Evolutionary conservation across 2,113 vertebrate species (phyloP).

Genomic region (Naja naja): DNA sequence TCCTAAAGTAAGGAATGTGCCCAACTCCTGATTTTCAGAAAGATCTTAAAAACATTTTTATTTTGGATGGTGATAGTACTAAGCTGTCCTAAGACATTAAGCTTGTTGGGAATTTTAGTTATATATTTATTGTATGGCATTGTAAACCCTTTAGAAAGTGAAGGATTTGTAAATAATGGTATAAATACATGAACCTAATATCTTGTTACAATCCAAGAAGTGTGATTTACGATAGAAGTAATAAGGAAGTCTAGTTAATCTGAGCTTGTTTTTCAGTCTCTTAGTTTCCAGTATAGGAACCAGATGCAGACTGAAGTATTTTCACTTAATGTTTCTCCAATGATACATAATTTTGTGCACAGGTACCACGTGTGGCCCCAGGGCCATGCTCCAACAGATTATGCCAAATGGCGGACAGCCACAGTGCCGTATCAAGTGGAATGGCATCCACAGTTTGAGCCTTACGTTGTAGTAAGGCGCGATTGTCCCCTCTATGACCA

Average conservation of each 20-base stretch:
- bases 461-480: conserved; percentile 89
- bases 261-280: background rate
- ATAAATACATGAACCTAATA: background rate
- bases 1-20: background rate
- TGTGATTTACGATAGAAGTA: background rate
- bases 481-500: conserved; percentile 92
- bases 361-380: conserved; percentile 95
- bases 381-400: conserved; percentile 89
- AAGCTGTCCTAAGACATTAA: background rate
- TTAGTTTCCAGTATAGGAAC: background rate
- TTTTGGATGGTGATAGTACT: background rate
- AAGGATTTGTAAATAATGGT: background rate
- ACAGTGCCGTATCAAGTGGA: conserved; percentile 85
- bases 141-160: background rate
- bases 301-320: background rate
- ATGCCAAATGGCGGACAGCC: conserved; percentile 90
- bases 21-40: background rate
- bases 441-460: conserved; percentile 93
- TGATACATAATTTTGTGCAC: background rate
- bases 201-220: background rate
- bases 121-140: background rate
- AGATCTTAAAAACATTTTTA: background rate
- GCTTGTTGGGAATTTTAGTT: background rate
- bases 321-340: background rate
- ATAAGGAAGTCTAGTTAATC: background rate